These are phyloP conservation scores for Acleris sparsana DNA, from an alignment of 2,888 invertebrate genomes.

Conservation along the genomic window DNA sequence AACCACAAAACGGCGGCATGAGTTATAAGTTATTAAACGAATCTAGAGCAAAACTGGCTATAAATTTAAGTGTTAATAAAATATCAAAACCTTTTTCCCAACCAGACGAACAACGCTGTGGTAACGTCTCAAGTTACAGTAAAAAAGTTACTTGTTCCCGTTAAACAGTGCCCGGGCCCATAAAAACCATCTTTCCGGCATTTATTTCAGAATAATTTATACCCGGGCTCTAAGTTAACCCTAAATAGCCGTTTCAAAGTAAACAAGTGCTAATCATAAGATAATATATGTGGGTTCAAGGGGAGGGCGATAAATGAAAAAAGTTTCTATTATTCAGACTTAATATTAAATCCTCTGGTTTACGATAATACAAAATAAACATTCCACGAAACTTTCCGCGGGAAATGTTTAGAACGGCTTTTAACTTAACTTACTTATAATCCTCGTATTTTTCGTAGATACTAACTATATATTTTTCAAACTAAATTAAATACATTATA, in stretches of 20 bases:
- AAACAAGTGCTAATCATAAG: constrained; percentile 38
- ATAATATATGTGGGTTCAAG: constrained; percentile 28
- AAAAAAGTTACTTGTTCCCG: constrained; percentile 31
- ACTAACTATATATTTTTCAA: too few relatives aligned
- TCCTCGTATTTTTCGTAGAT: too few relatives aligned
- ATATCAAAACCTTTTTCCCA: constrained; percentile 16
- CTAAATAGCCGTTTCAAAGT: constrained; percentile 38
- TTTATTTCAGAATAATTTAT: constrained; percentile 34
- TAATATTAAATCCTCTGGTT: constrained; percentile 2
- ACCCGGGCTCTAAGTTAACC: constrained; percentile 30
- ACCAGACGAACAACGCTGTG: constrained; percentile 23
- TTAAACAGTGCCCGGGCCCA: constrained; percentile 24
- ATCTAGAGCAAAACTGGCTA: background rate
- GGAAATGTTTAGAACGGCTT: background rate
- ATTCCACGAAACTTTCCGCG: background rate
- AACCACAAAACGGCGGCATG: background rate
- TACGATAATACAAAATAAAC: background rate
- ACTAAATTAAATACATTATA: too few relatives aligned
- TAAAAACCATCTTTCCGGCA: constrained; percentile 27
- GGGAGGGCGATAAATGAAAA: constrained; percentile 32
- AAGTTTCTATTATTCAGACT: constrained; percentile 17
- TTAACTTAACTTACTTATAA: too few relatives aligned
- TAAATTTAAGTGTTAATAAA: constrained; percentile 33
- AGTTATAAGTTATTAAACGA: background rate
- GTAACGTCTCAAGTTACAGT: constrained; percentile 23